A percentile compares a stretch with the other conserved stretches of the same genome.
Conservation (phyloP, 2,797 vertebrate genomes). For the Cynopterus sphinx region DNA sequence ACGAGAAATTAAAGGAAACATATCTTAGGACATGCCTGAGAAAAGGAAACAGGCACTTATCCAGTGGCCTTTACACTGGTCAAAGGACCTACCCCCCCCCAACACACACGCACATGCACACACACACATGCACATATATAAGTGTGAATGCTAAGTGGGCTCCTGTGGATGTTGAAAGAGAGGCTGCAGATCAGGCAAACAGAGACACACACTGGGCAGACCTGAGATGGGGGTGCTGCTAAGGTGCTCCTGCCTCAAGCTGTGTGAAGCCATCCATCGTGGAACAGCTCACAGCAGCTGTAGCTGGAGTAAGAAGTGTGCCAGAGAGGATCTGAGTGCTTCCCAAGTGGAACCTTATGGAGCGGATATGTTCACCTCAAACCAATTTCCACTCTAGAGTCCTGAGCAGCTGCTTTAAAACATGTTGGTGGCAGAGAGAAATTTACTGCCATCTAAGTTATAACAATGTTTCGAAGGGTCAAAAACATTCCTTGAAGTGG, state of each 20-base stretch:
- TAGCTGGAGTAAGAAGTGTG: neutral
- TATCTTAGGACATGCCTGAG: neutral
- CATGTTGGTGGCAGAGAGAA: neutral
- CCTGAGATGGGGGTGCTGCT: neutral
- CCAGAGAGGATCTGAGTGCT: fast-evolving
- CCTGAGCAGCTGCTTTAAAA: neutral
- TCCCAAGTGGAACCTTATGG: too few species aligned
- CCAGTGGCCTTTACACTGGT: neutral
- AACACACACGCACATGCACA: neutral
- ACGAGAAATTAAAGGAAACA: neutral
- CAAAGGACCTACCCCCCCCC: neutral
- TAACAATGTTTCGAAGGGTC: neutral
- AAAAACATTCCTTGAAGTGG: neutral
- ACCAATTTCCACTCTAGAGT: neutral
- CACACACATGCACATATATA: neutral
- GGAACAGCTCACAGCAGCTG: neutral
- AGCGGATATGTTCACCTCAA: neutral
- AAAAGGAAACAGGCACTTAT: neutral
- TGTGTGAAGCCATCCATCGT: too few species aligned
- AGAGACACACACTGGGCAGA: neutral
- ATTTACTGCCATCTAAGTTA: neutral
- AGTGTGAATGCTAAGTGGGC: neutral
- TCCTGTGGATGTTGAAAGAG: neutral
- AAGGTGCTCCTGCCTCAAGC: too few species aligned
- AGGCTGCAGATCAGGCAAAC: neutral